Evolutionary conservation across 2,113 vertebrate species (phyloP).

Genomic region (Jacana jacana): DNA sequence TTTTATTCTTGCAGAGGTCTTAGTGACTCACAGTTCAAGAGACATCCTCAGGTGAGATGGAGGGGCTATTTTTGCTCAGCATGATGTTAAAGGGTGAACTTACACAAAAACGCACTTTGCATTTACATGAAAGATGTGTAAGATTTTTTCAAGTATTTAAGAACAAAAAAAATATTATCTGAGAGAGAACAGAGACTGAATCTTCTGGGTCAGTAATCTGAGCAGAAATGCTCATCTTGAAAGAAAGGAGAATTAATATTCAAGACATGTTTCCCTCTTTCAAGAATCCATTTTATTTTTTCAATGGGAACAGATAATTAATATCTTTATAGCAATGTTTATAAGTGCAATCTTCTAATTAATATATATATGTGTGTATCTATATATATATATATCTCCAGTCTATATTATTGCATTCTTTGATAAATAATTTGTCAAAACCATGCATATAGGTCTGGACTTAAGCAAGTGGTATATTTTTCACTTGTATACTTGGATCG

Average conservation of each 20-base stretch:
- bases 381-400: no score
- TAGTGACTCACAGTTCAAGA: neutral
- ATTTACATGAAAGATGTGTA: neutral
- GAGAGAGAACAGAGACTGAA: neutral
- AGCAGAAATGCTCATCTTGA: neutral
- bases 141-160: neutral
- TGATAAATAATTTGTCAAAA: neutral
- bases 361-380: no score
- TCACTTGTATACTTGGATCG: neutral
- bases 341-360: neutral
- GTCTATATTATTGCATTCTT: neutral
- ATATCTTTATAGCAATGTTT: neutral
- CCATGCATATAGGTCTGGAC: neutral
- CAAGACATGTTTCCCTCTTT: neutral
- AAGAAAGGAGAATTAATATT: neutral
- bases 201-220: neutral
- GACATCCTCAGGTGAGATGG: neutral
- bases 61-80: neutral
- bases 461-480: neutral
- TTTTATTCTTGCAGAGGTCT: neutral
- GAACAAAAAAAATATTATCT: neutral
- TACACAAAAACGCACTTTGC: neutral
- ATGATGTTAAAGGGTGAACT: neutral
- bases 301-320: neutral
- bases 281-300: neutral